Evolutionary conservation across 2,797 vertebrate species (phyloP).

Genomic region (Cryptoprocta ferox): DNA sequence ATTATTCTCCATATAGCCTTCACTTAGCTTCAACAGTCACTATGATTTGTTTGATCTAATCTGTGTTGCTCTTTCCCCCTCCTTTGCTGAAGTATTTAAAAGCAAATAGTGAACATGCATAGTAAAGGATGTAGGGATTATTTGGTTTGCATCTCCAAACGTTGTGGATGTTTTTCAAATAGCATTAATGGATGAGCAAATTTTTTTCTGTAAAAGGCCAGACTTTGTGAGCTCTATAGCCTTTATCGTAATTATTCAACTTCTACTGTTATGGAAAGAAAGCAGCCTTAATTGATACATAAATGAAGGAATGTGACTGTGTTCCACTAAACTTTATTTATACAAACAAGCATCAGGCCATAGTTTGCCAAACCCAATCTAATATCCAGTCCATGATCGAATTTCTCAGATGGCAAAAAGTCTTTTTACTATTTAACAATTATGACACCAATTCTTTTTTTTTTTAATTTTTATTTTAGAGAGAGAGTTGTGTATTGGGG

Average conservation of each 20-base stretch:
- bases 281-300: neutral
- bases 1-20: neutral
- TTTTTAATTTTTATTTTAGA: too few relatives aligned
- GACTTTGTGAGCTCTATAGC: neutral
- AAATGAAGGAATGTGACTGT: neutral
- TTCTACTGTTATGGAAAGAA: neutral
- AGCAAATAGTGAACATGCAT: neutral
- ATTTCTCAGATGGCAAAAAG: neutral
- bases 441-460: neutral
- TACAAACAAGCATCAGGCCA: neutral
- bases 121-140: neutral
- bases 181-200: neutral
- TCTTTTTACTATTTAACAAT: neutral
- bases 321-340: neutral
- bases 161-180: neutral
- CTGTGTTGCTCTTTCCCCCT: neutral
- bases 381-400: neutral
- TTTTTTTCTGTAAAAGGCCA: neutral
- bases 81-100: neutral
- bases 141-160: neutral
- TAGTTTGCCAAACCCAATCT: neutral
- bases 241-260: neutral
- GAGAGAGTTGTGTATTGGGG: too few relatives aligned
- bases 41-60: neutral
- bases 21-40: neutral